Evolutionary conservation across 2,888 invertebrate species (phyloP).

Genomic region (Chesias legatella): DNA sequence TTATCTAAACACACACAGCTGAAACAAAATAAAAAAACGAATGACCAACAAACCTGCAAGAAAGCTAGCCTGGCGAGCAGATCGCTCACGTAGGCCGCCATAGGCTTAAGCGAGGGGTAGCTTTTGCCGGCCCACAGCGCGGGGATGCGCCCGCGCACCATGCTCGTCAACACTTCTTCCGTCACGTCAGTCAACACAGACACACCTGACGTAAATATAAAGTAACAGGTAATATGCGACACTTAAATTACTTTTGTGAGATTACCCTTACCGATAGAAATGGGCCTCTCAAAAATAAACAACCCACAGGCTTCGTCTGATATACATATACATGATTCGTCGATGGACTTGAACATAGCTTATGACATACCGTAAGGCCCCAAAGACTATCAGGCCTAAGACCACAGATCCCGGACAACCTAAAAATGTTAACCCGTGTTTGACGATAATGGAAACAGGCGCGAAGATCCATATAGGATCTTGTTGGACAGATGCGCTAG

Average conservation of each 20-base stretch:
- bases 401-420: too few species aligned
- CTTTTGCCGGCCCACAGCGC: conserved; percentile 91
- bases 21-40: too few species aligned
- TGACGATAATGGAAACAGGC: conserved; percentile 96
- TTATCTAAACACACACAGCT: too few species aligned
- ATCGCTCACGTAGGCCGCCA: conserved; percentile 92
- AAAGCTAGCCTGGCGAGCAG: conserved; percentile 91
- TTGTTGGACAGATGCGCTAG: conserved; percentile 86
- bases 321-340: too few species aligned
- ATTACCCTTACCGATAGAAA: too few species aligned
- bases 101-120: conserved; percentile 94
- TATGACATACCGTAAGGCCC: too few species aligned
- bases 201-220: conserved; percentile 79
- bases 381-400: too few species aligned
- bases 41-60: conserved; percentile 90
- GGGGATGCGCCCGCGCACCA: conserved; percentile 91
- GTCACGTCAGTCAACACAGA: conserved; percentile 92
- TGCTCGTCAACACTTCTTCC: conserved; percentile 91
- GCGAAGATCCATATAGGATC: conserved; percentile 83
- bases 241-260: too few species aligned
- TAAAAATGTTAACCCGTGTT: conserved; percentile 89
- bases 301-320: too few species aligned
- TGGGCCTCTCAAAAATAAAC: too few species aligned
- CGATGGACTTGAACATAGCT: too few species aligned
- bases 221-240: neutral